Percentiles rank a stretch among this genome's conserved stretches.
These are phyloP conservation scores for Globodera rostochiensis DNA, from an alignment of 1,140 invertebrate genomes.

Conservation along the genomic window DNA sequence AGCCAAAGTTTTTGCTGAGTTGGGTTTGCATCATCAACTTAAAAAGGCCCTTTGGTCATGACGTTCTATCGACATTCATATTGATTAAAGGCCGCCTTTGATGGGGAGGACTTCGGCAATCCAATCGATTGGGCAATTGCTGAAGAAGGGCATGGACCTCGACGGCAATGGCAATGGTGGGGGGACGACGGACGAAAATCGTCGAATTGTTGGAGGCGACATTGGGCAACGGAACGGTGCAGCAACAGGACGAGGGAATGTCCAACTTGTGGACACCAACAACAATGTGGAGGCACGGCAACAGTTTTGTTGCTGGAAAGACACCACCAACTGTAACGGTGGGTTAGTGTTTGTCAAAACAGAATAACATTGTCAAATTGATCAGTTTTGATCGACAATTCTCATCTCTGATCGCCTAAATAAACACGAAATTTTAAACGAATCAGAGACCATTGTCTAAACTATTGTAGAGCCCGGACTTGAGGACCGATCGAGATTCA, in stretches of 20 bases:
- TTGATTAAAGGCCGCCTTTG: not conserved
- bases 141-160: not conserved
- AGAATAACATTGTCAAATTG: not conserved
- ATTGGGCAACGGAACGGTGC: not conserved
- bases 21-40: no score
- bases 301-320: not conserved
- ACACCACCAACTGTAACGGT: not conserved
- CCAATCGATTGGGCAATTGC: conserved; percentile 5
- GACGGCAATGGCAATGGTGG: not conserved
- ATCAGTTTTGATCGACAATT: no score
- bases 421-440: no score
- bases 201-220: not conserved
- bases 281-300: not conserved
- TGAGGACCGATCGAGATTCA: not conserved
- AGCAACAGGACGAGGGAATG: not conserved
- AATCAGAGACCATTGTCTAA: no score
- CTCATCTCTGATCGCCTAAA: no score
- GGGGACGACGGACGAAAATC: not conserved
- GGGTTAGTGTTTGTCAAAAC: not conserved
- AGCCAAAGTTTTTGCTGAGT: no score
- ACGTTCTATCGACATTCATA: no score
- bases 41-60: no score
- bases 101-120: not conserved
- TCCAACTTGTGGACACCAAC: conserved; percentile 2
- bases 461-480: not conserved